Evolutionary conservation across 2,113 vertebrate species (phyloP).

Genomic region (Tachysurus vachellii): DNA sequence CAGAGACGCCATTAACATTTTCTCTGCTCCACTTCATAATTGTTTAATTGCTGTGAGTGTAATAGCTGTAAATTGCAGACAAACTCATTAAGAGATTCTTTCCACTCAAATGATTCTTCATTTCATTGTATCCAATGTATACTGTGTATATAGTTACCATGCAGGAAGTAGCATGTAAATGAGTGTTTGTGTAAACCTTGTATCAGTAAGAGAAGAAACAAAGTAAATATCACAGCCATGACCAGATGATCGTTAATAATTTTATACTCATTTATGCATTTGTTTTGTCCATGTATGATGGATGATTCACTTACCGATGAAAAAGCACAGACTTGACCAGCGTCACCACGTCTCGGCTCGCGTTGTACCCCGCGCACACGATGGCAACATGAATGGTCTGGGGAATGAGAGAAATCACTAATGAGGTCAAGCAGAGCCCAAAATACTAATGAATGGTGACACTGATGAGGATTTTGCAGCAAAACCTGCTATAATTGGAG

Average conservation of each 20-base stretch:
- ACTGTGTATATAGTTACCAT: background rate
- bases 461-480: constrained; percentile 14
- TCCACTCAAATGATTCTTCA: constrained; percentile 7
- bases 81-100: constrained; percentile 29
- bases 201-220: background rate
- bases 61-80: constrained; percentile 31
- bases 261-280: background rate
- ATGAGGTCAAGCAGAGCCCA: background rate
- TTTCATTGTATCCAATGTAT: background rate
- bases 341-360: constrained; percentile 96
- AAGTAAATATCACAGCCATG: background rate
- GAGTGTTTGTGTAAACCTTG: background rate
- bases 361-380: constrained; percentile 79
- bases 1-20: constrained; percentile 27
- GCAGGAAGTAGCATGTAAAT: background rate
- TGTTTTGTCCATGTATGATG: background rate
- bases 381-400: constrained; percentile 98
- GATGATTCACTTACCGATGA: constrained; percentile 82
- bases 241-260: background rate
- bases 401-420: constrained; percentile 51
- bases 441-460: constrained; percentile 21
- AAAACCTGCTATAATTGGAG: constrained; percentile 28
- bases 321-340: constrained; percentile 99
- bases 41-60: constrained; percentile 36
- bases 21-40: constrained; percentile 30